phyloP scores from a whole-genome alignment of 1,140 invertebrate species.

The Cardiocondyla obscurior region DNA sequence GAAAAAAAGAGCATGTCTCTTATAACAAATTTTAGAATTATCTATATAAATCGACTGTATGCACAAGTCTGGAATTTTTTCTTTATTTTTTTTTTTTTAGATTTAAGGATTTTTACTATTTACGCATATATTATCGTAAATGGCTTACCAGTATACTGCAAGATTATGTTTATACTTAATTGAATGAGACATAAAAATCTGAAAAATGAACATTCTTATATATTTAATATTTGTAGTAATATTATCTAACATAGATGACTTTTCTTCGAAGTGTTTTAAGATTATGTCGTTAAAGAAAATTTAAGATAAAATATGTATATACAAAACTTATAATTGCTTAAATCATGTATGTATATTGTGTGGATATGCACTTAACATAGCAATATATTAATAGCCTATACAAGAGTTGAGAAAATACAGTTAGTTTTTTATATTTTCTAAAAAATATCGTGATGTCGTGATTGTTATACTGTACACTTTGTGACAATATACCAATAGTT shows the following conservation, averaged over 20 bases:
- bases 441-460: constrained; percentile 50
- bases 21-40: neutral
- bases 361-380: constrained; percentile 44
- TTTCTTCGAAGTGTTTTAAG: constrained; percentile 24
- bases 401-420: constrained; percentile 65
- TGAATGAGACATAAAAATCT: constrained; percentile 56
- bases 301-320: constrained; percentile 58
- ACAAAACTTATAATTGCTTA: constrained; percentile 53
- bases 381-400: constrained; percentile 62
- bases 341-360: constrained; percentile 41
- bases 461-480: constrained; percentile 32
- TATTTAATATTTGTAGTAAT: constrained; percentile 48
- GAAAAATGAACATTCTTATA: constrained; percentile 64
- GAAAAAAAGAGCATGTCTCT: neutral
- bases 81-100: neutral
- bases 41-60: constrained; percentile 7
- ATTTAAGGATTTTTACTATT: constrained; percentile 20
- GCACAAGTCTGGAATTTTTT: neutral
- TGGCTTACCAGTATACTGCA: neutral
- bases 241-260: constrained; percentile 48
- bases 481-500: constrained; percentile 33
- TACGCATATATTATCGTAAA: neutral
- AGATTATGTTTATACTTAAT: constrained; percentile 22
- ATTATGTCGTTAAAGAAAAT: constrained; percentile 32
- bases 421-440: constrained; percentile 42